phyloP scores from a whole-genome alignment of 37 sponge, comb jelly and placozoan species.

The Halisarca cf. caerulea region DNA sequence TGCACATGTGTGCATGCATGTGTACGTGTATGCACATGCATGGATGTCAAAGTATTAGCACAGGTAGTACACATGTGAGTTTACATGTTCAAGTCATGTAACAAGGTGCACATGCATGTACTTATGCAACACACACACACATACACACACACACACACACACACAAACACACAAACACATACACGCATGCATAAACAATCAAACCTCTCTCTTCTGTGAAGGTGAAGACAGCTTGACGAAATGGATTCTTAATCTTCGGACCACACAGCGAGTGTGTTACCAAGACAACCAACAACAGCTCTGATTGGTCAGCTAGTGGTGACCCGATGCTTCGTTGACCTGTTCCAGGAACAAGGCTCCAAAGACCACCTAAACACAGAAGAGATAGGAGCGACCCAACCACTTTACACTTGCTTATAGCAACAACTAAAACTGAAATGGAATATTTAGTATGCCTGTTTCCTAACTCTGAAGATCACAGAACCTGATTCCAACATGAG shows the following conservation, averaged over 20 bases:
- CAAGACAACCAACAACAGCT: constrained; percentile 73
- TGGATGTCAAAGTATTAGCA: not conserved
- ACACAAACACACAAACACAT: too few relatives aligned
- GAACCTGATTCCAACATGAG: too few relatives aligned
- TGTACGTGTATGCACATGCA: not conserved
- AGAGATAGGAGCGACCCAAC: too few relatives aligned
- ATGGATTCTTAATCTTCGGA: constrained; percentile 60
- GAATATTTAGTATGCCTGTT: too few relatives aligned
- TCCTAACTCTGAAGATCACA: too few relatives aligned
- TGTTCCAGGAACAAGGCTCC: constrained; percentile 51
- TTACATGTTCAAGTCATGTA: not conserved
- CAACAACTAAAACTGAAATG: too few relatives aligned
- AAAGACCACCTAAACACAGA: constrained; percentile 91
- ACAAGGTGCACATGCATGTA: not conserved
- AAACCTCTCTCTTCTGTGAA: constrained; percentile 60
- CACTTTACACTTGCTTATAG: too few relatives aligned
- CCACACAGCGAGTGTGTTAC: constrained; percentile 44
- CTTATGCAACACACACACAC: too few relatives aligned
- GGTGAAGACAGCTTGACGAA: constrained; percentile 45
- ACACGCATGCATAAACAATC: not conserved
- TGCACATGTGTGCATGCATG: not conserved
- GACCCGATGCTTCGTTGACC: constrained; percentile 2
- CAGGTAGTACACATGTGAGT: not conserved
- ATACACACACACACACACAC: too few relatives aligned
- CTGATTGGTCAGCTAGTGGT: constrained; percentile 70